Evolutionary conservation across 2,797 vertebrate genomes (phyloP).

Genomic region (Phoxinus dragarum): DNA sequence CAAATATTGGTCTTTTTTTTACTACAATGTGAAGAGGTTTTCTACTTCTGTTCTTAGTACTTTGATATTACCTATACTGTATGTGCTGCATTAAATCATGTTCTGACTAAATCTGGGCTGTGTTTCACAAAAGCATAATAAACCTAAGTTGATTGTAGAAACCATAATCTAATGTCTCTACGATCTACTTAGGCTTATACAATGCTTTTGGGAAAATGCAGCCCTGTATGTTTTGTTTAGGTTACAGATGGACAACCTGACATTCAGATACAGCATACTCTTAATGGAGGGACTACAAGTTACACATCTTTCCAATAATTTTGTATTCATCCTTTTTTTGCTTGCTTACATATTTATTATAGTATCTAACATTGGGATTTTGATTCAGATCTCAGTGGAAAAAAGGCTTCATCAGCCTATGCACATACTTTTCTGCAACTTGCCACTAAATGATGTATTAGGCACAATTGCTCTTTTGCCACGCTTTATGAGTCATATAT

Average conservation of each 20-base stretch:
- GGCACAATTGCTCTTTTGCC: constrained; percentile 74
- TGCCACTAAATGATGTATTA: constrained; percentile 76
- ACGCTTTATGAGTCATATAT: constrained; percentile 63
- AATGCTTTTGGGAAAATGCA: background rate
- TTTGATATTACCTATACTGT: background rate
- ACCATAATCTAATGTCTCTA: background rate
- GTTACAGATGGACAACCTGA: constrained; percentile 67
- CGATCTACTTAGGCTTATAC: background rate
- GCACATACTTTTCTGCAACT: constrained; percentile 82
- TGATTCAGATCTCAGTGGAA: constrained; percentile 59
- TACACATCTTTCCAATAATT: constrained; percentile 15
- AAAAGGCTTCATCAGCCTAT: constrained; percentile 81
- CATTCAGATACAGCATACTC: constrained; percentile 53
- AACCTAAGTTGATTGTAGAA: background rate
- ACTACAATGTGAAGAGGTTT: background rate
- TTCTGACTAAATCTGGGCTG: background rate
- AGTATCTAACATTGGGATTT: constrained; percentile 66
- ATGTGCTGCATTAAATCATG: background rate
- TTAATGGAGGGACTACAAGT: constrained; percentile 67
- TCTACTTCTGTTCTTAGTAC: background rate
- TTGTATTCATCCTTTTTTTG: constrained; percentile 63
- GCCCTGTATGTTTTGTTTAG: background rate
- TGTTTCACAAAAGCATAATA: background rate
- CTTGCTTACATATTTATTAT: constrained; percentile 65
- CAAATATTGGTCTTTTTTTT: background rate